Evolutionary conservation across 1,140 invertebrate species (phyloP), one percentile per base, ranked within the genome.

Genomic region (Callitettix versicolor): DNA sequence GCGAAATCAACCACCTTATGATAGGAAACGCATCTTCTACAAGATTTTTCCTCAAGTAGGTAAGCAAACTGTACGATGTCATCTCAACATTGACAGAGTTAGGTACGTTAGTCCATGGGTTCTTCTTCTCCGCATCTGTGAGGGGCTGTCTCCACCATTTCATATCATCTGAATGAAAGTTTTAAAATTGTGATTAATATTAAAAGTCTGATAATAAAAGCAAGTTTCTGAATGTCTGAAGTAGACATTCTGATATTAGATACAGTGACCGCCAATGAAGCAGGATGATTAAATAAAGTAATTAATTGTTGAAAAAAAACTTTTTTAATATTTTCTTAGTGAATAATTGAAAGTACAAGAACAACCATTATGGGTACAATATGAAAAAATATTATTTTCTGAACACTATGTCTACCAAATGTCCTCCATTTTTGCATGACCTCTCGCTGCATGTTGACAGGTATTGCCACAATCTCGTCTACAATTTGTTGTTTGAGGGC

Each of bases 71-170:
- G 71, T 95, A 96, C 0, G 90, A 79, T 0, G 91, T 89, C 69
- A 91, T 91, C 67, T 91, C 85, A n/a, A 94, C 81, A 60, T 92
- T 88, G 2, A 87, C 76, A 12, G 85, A 84, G 41, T 82, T 78
- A 4, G 84, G 79, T 40, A 81, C 64, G 22, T 72, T 72, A 46
- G 79, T 78, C 78, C 86, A 86, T 0, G 88, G 85, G 54, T 81
- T 80, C 56, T 81, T 80, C 57, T 80, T 79, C 33, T 82, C 80
- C 4, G 68, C 64, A 2, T 73, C 64, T 0, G 72, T 71, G 0
- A 75, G 62, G 7, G 71, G 69, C 58, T 78, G 79, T 24, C 78
- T 78, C 87, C 87, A 91, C 79, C 85, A 86, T 62, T 83, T 85
- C 36, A 73, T 67, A 5, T 79, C 84, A 57, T 79, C 72, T 64